Evolutionary conservation across 2,797 vertebrate genomes (phyloP), one percentile per base, ranked within the genome.

Genomic region (Fistularia tabacaria): DNA sequence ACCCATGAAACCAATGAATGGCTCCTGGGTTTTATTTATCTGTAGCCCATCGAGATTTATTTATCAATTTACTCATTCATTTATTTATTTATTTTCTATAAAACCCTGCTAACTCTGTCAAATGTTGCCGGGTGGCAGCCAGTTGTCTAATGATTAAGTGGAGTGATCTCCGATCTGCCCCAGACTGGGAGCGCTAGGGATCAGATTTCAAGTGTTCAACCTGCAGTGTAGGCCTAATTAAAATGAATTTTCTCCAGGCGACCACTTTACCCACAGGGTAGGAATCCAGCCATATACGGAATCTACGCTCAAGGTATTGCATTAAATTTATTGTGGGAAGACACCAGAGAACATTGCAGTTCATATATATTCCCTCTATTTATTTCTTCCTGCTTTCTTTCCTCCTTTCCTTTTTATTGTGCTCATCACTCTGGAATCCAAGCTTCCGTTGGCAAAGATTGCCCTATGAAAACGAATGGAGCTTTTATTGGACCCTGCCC

Each of bases 101-200:
- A 83, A 82, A 79, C 69, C 82, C 69, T 36, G 66, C 80, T 81
- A 83, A 85, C 73, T 84, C 80, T 84, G 82, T 88, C 82, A 86
- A 76, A 88, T 76, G 87, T 83, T 77, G 68, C 68, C 65, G 76
- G 66, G 76, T 81, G 77, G 80, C 85, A 88, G 80, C 86, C 84
- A 87, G 85, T 90, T 89, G 85, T 85, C 82, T 89, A 85, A 89
- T 90, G 90, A 90, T 91, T 89, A 89, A 89, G 77, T 88, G 88
- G 66, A 78, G 81, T 88, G 86, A 90, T 91, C 89, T 90, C 79
- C 80, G 90, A 87, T 85, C 83, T 88, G 83, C 83, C 87, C 78
- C 71, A 82, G 85, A 83, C 87, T 82, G 80, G 85, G 85, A 85
- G 82, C 77, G 53, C 77, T 14, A 51, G 74, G 83, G 84, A 87